Base-by-base conservation (phyloP, 2,888 invertebrate genomes). In the Drosophila acutilabella region DNA sequence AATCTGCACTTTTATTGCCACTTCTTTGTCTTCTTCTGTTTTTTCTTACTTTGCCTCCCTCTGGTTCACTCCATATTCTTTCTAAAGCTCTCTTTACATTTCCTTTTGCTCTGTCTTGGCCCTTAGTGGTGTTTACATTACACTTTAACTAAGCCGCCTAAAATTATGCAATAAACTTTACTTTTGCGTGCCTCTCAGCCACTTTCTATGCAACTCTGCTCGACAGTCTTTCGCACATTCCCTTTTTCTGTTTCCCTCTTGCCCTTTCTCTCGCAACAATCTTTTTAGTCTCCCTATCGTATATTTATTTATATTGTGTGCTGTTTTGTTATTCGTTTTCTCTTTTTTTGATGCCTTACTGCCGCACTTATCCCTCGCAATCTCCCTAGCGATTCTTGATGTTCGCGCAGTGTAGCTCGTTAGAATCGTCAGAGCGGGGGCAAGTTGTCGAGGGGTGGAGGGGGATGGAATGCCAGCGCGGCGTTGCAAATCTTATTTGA, bases 131-230 rank as follows among this genome's bases (percentile, higher is more conserved):
- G 84, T 85, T 89, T 85, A 85, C 89, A 88, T 85, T 85, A 77
- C 85, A 85, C 85, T 84, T 84, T 77, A 77, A 79, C 77, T 89
- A 81, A 84, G 81, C 88, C 73, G 85, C 70, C 82, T 81, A 76
- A 85, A 88, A 85, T 84, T 89, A 89, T 88, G 85, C 85, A 86
- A 85, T 89, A 88, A 85, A 85, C 88, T 88, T 85, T 85, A 79
- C 77, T 84, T 78, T 87, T 83, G 86, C 84, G 87, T 74, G 83
- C 71, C 82, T 61, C 70, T 64, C 78, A 71, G 71, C 71, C 79
- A 81, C 82, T 73, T 69, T 61, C 54, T 13, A 53, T 56, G 54
- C 60, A 51, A 61, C 50, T 36, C 36, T 33, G 26, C 26, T 26
- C 26, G 26, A 26, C 26, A 26, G 26, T 26, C 26, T 26, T 26